A percentile compares a stretch with the other conserved stretches of the same genome.
These are phyloP conservation scores for Miltochrista miniata DNA, from an alignment of 2,888 invertebrate species.

Conservation along the genomic window DNA sequence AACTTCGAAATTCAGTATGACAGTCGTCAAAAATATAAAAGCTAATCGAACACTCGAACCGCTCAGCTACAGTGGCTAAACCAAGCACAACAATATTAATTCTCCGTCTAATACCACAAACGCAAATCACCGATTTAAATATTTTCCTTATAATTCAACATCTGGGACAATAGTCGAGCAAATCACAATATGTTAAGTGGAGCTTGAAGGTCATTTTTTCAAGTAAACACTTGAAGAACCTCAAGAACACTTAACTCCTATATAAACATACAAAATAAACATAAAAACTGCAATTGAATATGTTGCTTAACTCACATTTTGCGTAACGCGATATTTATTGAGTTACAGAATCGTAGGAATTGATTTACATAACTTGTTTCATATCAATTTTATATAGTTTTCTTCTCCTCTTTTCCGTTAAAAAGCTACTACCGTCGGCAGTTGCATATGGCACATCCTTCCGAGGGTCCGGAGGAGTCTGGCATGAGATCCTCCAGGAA, in stretches of 20 bases:
- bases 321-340: not conserved
- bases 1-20: too few species aligned
- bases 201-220: not conserved
- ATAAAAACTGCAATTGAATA: not conserved
- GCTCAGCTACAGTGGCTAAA: too few species aligned
- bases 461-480: too few species aligned
- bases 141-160: not conserved
- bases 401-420: too few species aligned
- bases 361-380: slow-evolving; percentile 1
- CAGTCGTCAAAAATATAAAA: too few species aligned
- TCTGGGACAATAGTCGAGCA: not conserved
- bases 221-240: not conserved
- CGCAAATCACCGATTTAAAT: too few species aligned
- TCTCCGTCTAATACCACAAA: too few species aligned
- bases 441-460: too few species aligned
- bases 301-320: not conserved
- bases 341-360: not conserved
- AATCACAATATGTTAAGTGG: not conserved
- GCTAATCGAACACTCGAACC: too few species aligned
- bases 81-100: too few species aligned
- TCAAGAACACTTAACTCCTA: not conserved
- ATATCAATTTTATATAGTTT: not conserved
- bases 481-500: too few species aligned
- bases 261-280: not conserved
- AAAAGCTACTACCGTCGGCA: too few species aligned